Conservation (phyloP, 2,888 invertebrate species). For the Scrobipalpa atriplicella region DNA sequence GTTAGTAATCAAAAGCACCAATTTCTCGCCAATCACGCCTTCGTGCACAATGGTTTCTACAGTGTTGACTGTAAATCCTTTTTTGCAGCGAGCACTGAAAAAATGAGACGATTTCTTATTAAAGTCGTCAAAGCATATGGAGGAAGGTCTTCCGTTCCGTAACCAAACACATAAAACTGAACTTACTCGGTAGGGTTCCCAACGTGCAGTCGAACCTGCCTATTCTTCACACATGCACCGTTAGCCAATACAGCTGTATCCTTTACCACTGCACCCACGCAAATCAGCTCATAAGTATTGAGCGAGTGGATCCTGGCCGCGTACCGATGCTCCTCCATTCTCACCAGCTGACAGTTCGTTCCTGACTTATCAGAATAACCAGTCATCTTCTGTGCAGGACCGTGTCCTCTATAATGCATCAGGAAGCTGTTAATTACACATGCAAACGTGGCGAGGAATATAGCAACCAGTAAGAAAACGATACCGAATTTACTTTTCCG, state of each 20-base stretch:
- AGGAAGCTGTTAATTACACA: constrained; percentile 58
- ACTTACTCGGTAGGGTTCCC: constrained; percentile 61
- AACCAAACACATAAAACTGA: too few relatives aligned
- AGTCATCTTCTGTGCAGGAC: neutral
- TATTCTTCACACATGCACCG: constrained; percentile 17
- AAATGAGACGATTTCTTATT: constrained; percentile 1
- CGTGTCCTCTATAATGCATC: constrained; percentile 51
- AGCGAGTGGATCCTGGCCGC: constrained; percentile 65
- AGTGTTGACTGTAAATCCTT: constrained; percentile 60
- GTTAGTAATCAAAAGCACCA: constrained; percentile 59
- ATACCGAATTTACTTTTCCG: constrained; percentile 62
- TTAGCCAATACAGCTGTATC: constrained; percentile 15
- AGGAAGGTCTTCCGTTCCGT: too few relatives aligned
- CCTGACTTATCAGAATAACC: neutral
- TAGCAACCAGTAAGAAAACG: constrained; percentile 53
- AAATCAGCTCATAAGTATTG: constrained; percentile 58
- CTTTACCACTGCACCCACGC: constrained; percentile 67
- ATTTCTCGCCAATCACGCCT: constrained; percentile 53
- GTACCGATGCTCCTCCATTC: constrained; percentile 56
- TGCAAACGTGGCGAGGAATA: constrained; percentile 56
- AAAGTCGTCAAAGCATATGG: too few relatives aligned
- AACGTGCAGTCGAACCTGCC: constrained; percentile 43
- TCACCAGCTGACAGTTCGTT: constrained; percentile 58
- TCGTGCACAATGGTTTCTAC: constrained; percentile 56
- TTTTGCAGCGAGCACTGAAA: constrained; percentile 69